phyloP scores from a whole-genome alignment of 2,797 vertebrate species.

The Hyperoplus immaculatus region DNA sequence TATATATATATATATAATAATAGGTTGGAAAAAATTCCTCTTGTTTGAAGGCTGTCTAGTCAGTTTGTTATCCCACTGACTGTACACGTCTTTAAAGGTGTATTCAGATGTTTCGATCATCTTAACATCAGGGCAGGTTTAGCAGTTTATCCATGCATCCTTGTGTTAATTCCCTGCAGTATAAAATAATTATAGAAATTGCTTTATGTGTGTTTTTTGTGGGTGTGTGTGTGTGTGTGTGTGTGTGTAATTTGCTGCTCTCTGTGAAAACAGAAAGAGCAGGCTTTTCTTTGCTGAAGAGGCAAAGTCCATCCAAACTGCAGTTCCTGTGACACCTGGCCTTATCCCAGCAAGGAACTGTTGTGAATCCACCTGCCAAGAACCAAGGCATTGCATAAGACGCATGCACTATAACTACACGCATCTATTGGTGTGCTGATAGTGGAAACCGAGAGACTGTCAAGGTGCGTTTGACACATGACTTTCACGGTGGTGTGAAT shows the following conservation, averaged over 20 bases:
- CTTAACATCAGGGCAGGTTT: not conserved
- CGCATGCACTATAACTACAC: not conserved
- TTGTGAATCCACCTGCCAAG: slow-evolving; percentile 62
- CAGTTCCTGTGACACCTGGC: slow-evolving; percentile 61
- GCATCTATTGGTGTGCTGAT: slow-evolving; percentile 11
- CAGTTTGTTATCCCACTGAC: not conserved
- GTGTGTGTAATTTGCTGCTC: slow-evolving; percentile 41
- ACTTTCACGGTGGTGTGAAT: not conserved
- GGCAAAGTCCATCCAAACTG: slow-evolving; percentile 71
- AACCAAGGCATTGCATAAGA: slow-evolving; percentile 43
- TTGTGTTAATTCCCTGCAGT: slow-evolving; percentile 56
- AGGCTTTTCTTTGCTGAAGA: slow-evolving; percentile 68
- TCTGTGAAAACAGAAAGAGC: slow-evolving; percentile 45
- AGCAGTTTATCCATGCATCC: slow-evolving; percentile 27
- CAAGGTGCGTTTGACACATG: not conserved
- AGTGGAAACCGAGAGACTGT: not conserved
- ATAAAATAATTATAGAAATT: slow-evolving; percentile 59
- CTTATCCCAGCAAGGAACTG: slow-evolving; percentile 51
- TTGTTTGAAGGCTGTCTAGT: not conserved
- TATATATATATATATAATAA: too few relatives aligned
- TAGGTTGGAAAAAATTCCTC: not conserved
- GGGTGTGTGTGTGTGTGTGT: slow-evolving; percentile 16
- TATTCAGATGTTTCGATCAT: slow-evolving; percentile 7
- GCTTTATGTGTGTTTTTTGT: slow-evolving; percentile 20
- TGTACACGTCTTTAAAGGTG: not conserved